Evolutionary conservation across 30 jellyfish, hydroid and myxozoan species (phyloP).

Genomic region (Aurelia sp.): DNA sequence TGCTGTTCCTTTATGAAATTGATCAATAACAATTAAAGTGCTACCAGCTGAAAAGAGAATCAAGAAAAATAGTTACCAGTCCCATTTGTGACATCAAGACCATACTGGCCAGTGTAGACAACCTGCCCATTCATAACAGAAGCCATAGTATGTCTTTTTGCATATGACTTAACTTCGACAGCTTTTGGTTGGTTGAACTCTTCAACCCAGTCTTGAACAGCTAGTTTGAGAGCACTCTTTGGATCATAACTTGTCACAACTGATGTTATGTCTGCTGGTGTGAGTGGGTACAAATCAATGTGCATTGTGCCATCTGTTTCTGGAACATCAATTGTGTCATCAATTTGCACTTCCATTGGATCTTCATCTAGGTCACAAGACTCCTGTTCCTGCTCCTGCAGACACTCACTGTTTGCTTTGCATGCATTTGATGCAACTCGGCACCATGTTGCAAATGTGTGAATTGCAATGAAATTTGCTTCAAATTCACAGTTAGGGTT

Average conservation of each 20-base stretch:
- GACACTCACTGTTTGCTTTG: conserved; percentile 12
- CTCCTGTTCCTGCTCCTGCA: conserved; percentile 46
- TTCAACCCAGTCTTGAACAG: conserved; percentile 81
- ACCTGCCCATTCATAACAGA: conserved; percentile 82
- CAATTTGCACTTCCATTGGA: conserved; percentile 91
- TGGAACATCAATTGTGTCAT: conserved; percentile 65
- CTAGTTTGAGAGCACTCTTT: conserved; percentile 76
- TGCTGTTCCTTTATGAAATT: too few species aligned
- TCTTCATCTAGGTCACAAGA: conserved; percentile 66
- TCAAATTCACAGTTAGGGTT: conserved; percentile 99
- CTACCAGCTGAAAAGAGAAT: neutral
- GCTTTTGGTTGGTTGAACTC: conserved; percentile 65
- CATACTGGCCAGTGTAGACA: conserved; percentile 83
- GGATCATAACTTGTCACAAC: conserved; percentile 82
- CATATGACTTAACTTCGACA: conserved; percentile 85
- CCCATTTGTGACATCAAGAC: conserved; percentile 77
- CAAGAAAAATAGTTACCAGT: conserved; percentile 46
- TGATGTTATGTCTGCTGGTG: conserved; percentile 91
- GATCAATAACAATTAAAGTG: too few species aligned
- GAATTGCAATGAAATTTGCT: conserved; percentile 85
- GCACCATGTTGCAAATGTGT: conserved; percentile 91
- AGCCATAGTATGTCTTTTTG: conserved; percentile 82
- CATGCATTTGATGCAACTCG: conserved; percentile 55
- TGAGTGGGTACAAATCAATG: conserved; percentile 87
- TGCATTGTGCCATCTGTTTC: conserved; percentile 82